Percentiles rank a stretch among this genome's conserved stretches.
Evolutionary conservation across 1,140 invertebrate genomes (phyloP).

Genomic region (Euwallacea fornicatus): DNA sequence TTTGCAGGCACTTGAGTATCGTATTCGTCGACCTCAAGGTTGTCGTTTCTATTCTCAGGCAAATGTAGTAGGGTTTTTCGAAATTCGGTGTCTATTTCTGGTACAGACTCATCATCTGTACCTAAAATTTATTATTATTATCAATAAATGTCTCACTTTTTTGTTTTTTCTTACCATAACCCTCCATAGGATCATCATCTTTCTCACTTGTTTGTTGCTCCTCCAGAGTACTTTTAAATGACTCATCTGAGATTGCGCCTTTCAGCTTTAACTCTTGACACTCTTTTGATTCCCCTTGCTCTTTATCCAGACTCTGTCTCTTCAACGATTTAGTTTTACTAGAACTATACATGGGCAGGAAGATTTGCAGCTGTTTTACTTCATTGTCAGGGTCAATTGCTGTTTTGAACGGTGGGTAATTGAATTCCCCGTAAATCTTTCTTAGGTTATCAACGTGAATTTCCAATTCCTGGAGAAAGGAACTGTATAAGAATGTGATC

Average conservation of each 20-base stretch:
- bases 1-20: constrained; percentile 41
- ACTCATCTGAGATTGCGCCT: background rate
- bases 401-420: constrained; percentile 73
- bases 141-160: background rate
- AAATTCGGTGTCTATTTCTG: constrained; percentile 34
- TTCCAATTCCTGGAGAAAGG: constrained; percentile 64
- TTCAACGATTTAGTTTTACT: background rate
- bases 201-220: background rate
- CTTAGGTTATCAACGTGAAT: constrained; percentile 73
- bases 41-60: constrained; percentile 7
- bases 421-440: constrained; percentile 74
- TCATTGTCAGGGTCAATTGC: constrained; percentile 69
- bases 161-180: constrained; percentile 36
- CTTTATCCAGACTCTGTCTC: background rate
- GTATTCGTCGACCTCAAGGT: constrained; percentile 34
- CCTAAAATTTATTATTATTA: constrained; percentile 4
- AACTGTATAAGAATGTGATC: background rate
- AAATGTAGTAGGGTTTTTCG: constrained; percentile 30
- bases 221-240: background rate
- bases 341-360: constrained; percentile 64
- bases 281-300: background rate
- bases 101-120: constrained; percentile 41
- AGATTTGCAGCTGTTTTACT: constrained; percentile 66
- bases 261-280: background rate
- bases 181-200: constrained; percentile 41